A percentile compares a stretch with the other conserved stretches of the same genome.
Conservation (phyloP, 2,888 invertebrate genomes). For the Apodemia hepburni region DNA sequence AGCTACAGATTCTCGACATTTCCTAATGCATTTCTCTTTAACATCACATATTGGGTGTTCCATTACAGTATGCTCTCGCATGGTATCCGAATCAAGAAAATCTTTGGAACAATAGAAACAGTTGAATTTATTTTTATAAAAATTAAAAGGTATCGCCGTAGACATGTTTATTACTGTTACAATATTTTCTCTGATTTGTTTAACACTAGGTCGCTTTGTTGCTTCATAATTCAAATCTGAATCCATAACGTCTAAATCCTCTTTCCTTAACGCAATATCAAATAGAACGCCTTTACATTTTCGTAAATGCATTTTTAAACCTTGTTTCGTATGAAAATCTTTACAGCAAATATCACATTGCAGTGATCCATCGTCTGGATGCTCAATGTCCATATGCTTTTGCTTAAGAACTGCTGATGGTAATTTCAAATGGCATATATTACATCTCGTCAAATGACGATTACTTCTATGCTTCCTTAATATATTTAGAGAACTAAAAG, state of each 20-base stretch:
- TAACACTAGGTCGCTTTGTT: constrained; percentile 58
- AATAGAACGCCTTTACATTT: constrained; percentile 59
- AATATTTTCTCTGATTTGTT: constrained; percentile 65
- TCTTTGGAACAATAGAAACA: constrained; percentile 73
- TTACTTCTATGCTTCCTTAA: constrained; percentile 62
- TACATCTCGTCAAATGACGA: constrained; percentile 59
- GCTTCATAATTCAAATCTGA: constrained; percentile 54
- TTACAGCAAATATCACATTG: constrained; percentile 62
- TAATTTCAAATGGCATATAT: constrained; percentile 57
- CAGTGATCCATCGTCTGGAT: constrained; percentile 63
- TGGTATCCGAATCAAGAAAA: constrained; percentile 60
- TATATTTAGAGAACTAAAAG: constrained; percentile 60
- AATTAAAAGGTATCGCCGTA: constrained; percentile 70
- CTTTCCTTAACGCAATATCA: constrained; percentile 52
- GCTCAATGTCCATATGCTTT: constrained; percentile 63
- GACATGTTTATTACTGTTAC: constrained; percentile 69
- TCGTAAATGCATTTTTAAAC: constrained; percentile 60
- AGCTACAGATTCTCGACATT: constrained; percentile 66
- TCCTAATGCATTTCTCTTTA: constrained; percentile 62
- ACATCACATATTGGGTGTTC: constrained; percentile 64
- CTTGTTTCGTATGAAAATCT: constrained; percentile 67
- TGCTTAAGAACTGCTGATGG: constrained; percentile 63
- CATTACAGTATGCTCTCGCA: constrained; percentile 61
- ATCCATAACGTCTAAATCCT: constrained; percentile 54
- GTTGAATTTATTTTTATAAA: constrained; percentile 70